Evolutionary conservation across 2,797 vertebrate species (phyloP).

Genomic region (Melopsittacus undulatus): DNA sequence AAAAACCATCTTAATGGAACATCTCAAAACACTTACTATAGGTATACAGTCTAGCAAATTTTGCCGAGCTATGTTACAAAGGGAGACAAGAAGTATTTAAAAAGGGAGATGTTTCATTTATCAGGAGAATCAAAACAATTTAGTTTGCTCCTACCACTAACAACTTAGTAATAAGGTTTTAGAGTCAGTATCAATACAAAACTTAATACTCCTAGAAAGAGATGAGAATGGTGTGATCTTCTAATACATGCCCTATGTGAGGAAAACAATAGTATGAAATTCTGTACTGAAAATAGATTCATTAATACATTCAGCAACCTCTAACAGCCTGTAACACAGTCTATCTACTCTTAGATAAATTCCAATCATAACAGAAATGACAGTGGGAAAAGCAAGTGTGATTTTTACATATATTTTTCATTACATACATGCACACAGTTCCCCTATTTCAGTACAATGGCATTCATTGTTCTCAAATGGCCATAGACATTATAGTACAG

Average conservation of each 20-base stretch:
- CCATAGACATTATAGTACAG: background rate
- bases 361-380: background rate
- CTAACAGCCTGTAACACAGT: background rate
- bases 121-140: background rate
- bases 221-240: background rate
- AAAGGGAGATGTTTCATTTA: background rate
- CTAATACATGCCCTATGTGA: background rate
- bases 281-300: background rate
- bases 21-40: background rate
- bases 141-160: background rate
- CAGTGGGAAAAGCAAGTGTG: background rate
- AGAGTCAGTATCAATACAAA: background rate
- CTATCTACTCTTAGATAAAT: background rate
- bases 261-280: background rate
- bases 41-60: background rate
- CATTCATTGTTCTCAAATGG: background rate
- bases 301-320: background rate
- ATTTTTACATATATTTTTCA: background rate
- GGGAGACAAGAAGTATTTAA: background rate
- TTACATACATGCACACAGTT: background rate
- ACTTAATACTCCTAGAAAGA: background rate
- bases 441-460: background rate
- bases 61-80: background rate
- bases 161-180: background rate
- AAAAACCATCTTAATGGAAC: background rate